These are phyloP conservation scores for Apamea epomidion DNA, from an alignment of 2,888 invertebrate genomes.

Conservation along the genomic window DNA sequence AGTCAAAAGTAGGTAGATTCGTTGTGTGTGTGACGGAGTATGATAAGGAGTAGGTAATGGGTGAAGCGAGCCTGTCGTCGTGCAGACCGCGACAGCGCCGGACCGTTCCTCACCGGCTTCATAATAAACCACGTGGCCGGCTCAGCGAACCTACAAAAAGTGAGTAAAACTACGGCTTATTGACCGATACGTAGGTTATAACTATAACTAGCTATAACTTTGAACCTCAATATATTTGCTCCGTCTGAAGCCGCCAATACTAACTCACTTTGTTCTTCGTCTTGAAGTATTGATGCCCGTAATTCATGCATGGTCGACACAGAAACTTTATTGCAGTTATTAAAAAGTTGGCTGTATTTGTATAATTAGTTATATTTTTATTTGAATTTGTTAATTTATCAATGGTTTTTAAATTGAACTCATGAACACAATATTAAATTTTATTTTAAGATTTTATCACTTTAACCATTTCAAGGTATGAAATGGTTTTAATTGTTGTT, in stretches of 20 bases:
- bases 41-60: constrained; percentile 72
- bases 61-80: constrained; percentile 83
- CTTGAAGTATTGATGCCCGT: background rate
- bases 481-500: background rate
- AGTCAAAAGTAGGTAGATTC: constrained; percentile 63
- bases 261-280: constrained; percentile 22
- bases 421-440: background rate
- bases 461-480: background rate
- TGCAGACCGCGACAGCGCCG: constrained; percentile 82
- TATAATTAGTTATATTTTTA: background rate
- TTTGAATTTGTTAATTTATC: background rate
- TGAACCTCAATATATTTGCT: constrained; percentile 16
- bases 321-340: constrained; percentile 35
- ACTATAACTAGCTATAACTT: constrained; percentile 45
- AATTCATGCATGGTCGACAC: constrained; percentile 13
- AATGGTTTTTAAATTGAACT: background rate
- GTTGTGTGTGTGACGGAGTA: constrained; percentile 67
- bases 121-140: constrained; percentile 85
- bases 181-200: constrained; percentile 56
- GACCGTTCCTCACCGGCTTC: constrained; percentile 74
- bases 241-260: background rate
- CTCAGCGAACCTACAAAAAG: constrained; percentile 78
- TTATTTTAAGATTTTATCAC: background rate
- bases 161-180: constrained; percentile 75
- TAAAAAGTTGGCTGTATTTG: constrained; percentile 17